Evolutionary conservation across 2,113 vertebrate species (phyloP).

Genomic region (Rhineura floridana): DNA sequence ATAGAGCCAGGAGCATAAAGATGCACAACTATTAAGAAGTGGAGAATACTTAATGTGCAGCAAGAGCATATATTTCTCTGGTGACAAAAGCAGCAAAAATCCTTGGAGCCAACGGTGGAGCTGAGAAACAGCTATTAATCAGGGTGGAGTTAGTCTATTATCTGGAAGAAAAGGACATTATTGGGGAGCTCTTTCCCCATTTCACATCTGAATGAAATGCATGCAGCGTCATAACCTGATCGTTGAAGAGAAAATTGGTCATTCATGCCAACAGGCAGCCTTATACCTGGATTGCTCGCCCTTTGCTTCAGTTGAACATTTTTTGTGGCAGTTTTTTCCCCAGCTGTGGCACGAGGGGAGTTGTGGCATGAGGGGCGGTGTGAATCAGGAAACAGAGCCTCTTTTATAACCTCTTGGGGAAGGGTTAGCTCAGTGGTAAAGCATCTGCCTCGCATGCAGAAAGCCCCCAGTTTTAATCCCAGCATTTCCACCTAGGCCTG

Average conservation of each 20-base stretch:
- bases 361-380: neutral
- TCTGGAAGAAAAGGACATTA: neutral
- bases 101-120: neutral
- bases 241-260: slow-evolving; percentile 10
- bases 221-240: neutral
- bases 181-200: neutral
- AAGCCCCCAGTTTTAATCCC: too few species aligned
- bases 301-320: neutral
- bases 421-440: too few species aligned
- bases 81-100: neutral
- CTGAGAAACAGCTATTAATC: neutral
- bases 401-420: too few species aligned
- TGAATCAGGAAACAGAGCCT: neutral
- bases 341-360: neutral
- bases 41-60: neutral
- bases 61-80: neutral
- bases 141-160: neutral
- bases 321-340: neutral
- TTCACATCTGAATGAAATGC: neutral
- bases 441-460: too few species aligned
- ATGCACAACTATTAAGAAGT: neutral
- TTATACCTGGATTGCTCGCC: neutral
- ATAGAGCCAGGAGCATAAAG: neutral
- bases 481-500: too few species aligned
- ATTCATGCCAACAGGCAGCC: neutral